Percentiles rank a stretch among this genome's conserved stretches.
Evolutionary conservation across 2,113 vertebrate species (phyloP).

Genomic region (Upupa epops): DNA sequence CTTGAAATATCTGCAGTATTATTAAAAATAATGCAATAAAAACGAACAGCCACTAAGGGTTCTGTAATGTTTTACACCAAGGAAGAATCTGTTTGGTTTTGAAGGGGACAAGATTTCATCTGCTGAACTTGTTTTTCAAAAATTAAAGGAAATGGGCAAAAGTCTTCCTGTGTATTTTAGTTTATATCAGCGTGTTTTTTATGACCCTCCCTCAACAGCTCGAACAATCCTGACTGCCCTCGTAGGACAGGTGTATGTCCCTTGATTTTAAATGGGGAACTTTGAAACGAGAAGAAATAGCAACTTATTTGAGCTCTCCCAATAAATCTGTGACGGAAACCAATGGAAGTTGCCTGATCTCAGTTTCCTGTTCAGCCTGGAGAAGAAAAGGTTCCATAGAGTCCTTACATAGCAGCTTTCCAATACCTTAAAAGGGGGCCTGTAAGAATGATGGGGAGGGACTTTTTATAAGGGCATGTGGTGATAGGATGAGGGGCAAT

Average conservation of each 20-base stretch:
- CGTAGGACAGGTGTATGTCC: not conserved
- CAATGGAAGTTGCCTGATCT: not conserved
- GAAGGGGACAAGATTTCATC: conserved; percentile 75
- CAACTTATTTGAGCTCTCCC: not conserved
- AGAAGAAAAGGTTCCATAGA: not conserved
- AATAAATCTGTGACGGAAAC: not conserved
- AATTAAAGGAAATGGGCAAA: conserved; percentile 81
- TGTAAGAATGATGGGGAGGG: not conserved
- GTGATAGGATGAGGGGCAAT: not conserved
- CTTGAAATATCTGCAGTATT: conserved; percentile 81
- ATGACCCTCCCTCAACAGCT: not conserved
- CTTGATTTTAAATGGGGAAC: not conserved
- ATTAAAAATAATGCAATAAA: conserved; percentile 75
- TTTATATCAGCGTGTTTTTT: not conserved
- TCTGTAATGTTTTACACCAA: conserved; percentile 79
- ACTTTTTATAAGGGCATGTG: not conserved
- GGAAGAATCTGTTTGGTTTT: conserved; percentile 77
- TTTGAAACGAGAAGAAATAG: not conserved
- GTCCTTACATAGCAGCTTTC: not conserved
- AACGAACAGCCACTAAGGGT: conserved; percentile 41
- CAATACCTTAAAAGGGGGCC: too few species aligned
- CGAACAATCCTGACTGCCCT: not conserved
- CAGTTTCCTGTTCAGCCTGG: not conserved
- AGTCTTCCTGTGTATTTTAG: not conserved
- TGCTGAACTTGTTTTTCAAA: conserved; percentile 86